Evolutionary conservation across 2,113 vertebrate species (phyloP), one percentile per base, ranked within the genome.

Genomic region (Tricholaema leucomelas): DNA sequence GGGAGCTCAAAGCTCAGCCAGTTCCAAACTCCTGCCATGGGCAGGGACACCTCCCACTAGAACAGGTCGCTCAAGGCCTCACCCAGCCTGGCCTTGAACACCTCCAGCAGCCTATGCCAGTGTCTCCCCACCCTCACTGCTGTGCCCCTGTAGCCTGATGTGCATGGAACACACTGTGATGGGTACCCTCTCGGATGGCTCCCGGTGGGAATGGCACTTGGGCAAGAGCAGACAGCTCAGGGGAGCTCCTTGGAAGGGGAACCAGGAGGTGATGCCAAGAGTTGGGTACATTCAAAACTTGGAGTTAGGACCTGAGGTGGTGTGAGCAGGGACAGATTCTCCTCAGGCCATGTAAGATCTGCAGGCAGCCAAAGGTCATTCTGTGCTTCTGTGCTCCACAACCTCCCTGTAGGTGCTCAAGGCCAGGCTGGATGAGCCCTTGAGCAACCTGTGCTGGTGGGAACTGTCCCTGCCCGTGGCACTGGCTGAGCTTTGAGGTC

Each of bases 191-290:
- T 12, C 9, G 4, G 9, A 4, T 15, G 12, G 14, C 42, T 75
- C 35, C 5, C 8, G 21, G 28, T 7, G 18, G 17, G 6, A 8
- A 27, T 0, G 6, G 38, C n/a, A 30, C 61, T 1, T 7, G 2
- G 52, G 42, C 24, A 5, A 5, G 8, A 58, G 31, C 7, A 12
- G 31, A 8, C 58, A 6, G 36, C 24, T 52, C 21, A 6, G 33
- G 55, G 36, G n/a, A 10, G 38, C 36, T 52, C 55, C 64, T 1
- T 0, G n/a, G 33, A 64, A 40, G 30, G 28, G 12, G 23, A 46
- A 16, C 12, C 24, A 12, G 1, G 2, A 44, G 58, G 30, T 20
- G 16, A 44, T 7, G 27, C 15, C 48, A 40, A 46, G 31, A 70
- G 16, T 33, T 0, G 2, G 36, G 55, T 52, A 42, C 0, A 4